These are phyloP conservation scores for Caenorhabditis sp. DNA, from an alignment of 2,888 invertebrate species.

Conservation along the genomic window DNA sequence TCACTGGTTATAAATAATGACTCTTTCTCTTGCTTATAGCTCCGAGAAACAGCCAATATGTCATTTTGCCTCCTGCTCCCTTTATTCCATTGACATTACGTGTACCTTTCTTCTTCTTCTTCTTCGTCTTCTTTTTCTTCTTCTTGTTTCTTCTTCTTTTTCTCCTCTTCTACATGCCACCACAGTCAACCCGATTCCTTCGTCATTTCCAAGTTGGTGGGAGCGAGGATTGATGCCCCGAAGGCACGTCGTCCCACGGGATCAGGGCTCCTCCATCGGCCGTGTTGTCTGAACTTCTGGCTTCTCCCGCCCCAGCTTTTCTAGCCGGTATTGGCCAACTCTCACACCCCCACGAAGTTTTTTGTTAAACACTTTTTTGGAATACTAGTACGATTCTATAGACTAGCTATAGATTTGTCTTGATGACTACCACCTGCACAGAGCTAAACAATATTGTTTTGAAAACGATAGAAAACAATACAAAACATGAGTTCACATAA, in stretches of 20 bases:
- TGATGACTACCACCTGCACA: too few species aligned
- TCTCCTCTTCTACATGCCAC: too few species aligned
- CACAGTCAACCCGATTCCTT: conserved; percentile 14
- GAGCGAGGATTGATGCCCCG: conserved; percentile 50
- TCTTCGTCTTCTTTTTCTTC: conserved; percentile 1
- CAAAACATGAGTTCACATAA: too few species aligned
- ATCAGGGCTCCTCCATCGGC: conserved; percentile 11
- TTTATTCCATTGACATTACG: conserved; percentile 54
- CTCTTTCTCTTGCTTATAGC: conserved; percentile 25
- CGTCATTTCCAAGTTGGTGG: conserved; percentile 42
- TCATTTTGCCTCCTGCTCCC: conserved; percentile 42
- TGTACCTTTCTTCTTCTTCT: conserved; percentile 35
- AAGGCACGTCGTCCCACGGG: conserved; percentile 54
- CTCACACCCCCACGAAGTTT: conserved; percentile 20
- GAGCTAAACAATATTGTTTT: too few species aligned
- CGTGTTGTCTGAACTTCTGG: conserved; percentile 49
- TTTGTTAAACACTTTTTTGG: too few species aligned
- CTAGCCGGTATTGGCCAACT: conserved; percentile 20
- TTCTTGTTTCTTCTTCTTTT: conserved; percentile 10
- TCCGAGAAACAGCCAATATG: conserved; percentile 44
- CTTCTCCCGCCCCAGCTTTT: not conserved
- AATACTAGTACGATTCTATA: too few species aligned
- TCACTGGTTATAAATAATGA: conserved; percentile 53
- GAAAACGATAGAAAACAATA: too few species aligned
- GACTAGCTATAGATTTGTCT: too few species aligned